Evolutionary conservation across 2,888 invertebrate species (phyloP), one percentile per base, ranked within the genome.

Genomic region (Dicycla oo): DNA sequence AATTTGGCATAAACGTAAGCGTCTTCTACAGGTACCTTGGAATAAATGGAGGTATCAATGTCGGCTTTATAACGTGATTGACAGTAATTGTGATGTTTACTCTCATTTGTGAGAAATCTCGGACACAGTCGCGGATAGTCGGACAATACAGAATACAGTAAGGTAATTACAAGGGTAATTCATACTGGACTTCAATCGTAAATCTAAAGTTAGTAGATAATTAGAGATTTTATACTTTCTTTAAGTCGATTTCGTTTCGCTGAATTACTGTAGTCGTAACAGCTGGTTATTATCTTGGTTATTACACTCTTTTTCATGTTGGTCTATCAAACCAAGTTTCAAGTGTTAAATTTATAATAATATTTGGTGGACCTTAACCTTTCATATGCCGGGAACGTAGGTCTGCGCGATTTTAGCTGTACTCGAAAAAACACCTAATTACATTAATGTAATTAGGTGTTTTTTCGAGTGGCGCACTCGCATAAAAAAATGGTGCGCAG

Each of bases 81-180:
- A 73, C 76, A 77, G 61, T 77, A 80, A 77, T 77, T 80, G 76
- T 73, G 61, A 53, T 66, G 80, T 80, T 77, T 62, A 66, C 60
- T 40, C 51, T 76, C 60, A 66, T 74, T 73, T 63, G 49, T 53
- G 71, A 51, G 40, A 49, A 73, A 49, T 26, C 74, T 64, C 34
- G 73, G 62, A 49, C 56, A 38, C 26, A 34, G 56, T 49, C 40
- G n/a, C 65, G 38, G 51, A 56, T 30, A 7, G 30, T n/a, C n/a
- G 38, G 45, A 60, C 68, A 75, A 53, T 69, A 51, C 38, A 62
- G 49, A 61, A 23, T 34, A 61, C 40, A 51, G 49, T 58, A 78
- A 47, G 6, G 57, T 63, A 61, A 74, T 74, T 78, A 69, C 34
- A 23, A 62, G n/a, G 45, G 23, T 51, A 68, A 68, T 73, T 65